Conservation (phyloP, 2,888 invertebrate species). For the Gonocerus acuteangulatus region DNA sequence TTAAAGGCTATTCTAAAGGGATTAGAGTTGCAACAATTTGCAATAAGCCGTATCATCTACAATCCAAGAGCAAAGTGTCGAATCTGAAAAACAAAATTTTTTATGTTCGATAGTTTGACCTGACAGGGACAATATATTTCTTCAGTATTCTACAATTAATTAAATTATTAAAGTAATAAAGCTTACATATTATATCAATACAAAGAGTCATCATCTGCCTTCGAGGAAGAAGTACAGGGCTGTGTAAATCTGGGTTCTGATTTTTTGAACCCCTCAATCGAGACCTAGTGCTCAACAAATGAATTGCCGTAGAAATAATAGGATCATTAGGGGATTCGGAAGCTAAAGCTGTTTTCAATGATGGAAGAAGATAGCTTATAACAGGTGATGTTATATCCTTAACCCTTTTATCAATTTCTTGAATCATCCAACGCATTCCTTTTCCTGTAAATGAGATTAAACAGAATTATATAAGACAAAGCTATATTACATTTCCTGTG, state of each 20-base stretch:
- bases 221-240: slow-evolving; percentile 72
- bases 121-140: no score
- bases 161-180: slow-evolving; percentile 4
- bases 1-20: no score
- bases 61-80: no score
- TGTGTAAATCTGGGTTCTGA: slow-evolving; percentile 50
- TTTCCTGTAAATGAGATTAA: slow-evolving; percentile 27
- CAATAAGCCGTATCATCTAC: no score
- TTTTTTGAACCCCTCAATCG: slow-evolving; percentile 50
- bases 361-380: slow-evolving; percentile 75
- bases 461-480: no score
- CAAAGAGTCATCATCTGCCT: slow-evolving; percentile 73
- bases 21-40: no score
- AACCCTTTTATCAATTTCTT: slow-evolving; percentile 33
- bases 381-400: slow-evolving; percentile 60
- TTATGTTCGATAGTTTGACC: no score
- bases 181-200: slow-evolving; percentile 64
- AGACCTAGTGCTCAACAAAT: slow-evolving; percentile 66
- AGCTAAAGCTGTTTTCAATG: slow-evolving; percentile 57
- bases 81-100: no score
- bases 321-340: slow-evolving; percentile 46
- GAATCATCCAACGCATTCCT: slow-evolving; percentile 34
- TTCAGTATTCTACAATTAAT: no score
- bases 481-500: no score
- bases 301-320: slow-evolving; percentile 54